These are phyloP conservation scores for Sus scrofa DNA, from an alignment of 2,113 vertebrate species.

Conservation along the genomic window DNA sequence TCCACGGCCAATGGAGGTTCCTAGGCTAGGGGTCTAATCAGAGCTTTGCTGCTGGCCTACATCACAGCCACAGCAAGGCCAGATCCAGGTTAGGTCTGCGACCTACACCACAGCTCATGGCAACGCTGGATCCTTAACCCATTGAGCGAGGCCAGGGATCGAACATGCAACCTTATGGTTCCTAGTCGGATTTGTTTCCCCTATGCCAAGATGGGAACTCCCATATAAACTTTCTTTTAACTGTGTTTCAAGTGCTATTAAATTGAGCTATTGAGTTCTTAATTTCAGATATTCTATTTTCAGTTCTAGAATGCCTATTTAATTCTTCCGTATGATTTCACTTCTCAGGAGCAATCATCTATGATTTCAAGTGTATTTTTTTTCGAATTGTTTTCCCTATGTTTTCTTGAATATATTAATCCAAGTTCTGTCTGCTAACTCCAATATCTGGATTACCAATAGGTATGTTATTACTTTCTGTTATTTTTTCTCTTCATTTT, in stretches of 20 bases:
- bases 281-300: neutral
- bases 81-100: too few relatives aligned
- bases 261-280: neutral
- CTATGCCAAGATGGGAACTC: too few relatives aligned
- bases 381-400: neutral
- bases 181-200: too few relatives aligned
- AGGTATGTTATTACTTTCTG: neutral
- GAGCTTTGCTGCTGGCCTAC: too few relatives aligned
- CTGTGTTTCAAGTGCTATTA: neutral
- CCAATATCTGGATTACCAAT: neutral
- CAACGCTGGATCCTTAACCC: too few relatives aligned
- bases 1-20: too few relatives aligned
- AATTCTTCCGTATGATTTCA: neutral
- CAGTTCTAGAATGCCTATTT: neutral
- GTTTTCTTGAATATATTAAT: neutral
- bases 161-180: too few relatives aligned
- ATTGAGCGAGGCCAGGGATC: too few relatives aligned
- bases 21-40: too few relatives aligned
- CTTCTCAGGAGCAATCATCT: neutral
- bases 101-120: too few relatives aligned
- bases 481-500: constrained; percentile 17
- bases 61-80: too few relatives aligned
- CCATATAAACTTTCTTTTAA: neutral
- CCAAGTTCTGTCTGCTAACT: neutral
- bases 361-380: neutral